Base-by-base conservation (phyloP, 64 coral and sea anemone species). In the Orbicella faveolata region DNA sequence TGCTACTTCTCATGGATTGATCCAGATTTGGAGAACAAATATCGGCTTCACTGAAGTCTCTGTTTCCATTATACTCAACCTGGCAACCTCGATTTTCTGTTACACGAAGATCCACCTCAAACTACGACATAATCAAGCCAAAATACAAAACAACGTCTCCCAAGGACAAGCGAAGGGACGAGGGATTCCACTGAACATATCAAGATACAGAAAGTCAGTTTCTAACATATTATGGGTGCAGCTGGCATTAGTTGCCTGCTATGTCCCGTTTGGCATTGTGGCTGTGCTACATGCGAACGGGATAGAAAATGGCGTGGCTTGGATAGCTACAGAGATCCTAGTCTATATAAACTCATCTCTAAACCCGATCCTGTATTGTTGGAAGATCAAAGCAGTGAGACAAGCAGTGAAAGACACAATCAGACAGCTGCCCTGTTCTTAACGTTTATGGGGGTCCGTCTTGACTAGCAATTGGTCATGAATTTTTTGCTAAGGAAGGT, bases 321-420 rank as follows among this genome's bases (percentile, higher is more conserved):
- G 48, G 77, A 23, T 2, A 55, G 53, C 21, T 30, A 52, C 77
- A 57, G 19, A 7, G 19, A 79, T 51, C 15, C 30, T 79, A 59
- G 20, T 79, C 1, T 79, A 52, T 23, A 30, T 79, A 52, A 79
- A 79, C 19, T 79, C 77, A 4, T n/a, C 77, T 3, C 54, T 79
- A 79, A 79, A 79, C 23, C 44, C 77, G 20, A 11, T 79, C 54
- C 51, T 79, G 54, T 79, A 79, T 21, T 79, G 48, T 23, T 55
- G 48, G 20, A 79, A 79, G 52, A 57, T 79, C 1, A 59, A 51
- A 26, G 48, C 54, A 59, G 77, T 79, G 52, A 79, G 44, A 30
- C 48, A 59, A 57, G 77, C 77, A 57, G 77, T 79, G 6, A 79
- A 59, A 13, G 77, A 59, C 51, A 79, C 39, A 79, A 52, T 59